phyloP scores from a whole-genome alignment of 2,888 invertebrate species.

The Uropetala carovei region DNA sequence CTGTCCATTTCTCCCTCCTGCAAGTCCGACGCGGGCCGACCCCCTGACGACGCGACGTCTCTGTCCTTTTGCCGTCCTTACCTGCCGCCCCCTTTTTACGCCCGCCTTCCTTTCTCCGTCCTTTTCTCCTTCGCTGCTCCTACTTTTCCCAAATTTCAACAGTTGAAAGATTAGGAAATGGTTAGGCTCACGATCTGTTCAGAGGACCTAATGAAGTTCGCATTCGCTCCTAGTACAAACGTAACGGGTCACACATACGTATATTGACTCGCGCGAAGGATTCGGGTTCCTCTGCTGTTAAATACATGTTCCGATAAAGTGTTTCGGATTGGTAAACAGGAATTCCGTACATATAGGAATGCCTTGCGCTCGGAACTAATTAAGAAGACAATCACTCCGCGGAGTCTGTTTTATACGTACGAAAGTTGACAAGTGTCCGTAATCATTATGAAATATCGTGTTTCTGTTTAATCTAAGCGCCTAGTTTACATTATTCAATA shows the following conservation, averaged over 20 bases:
- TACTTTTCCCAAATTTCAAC: conserved; percentile 30
- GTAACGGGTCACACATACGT: background rate
- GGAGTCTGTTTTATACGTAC: no score
- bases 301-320: background rate
- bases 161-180: background rate
- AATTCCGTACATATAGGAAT: no score
- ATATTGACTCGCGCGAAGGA: background rate
- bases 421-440: no score
- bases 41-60: conserved; percentile 1
- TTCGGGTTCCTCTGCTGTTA: background rate
- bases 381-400: no score
- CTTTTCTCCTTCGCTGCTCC: background rate
- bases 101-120: background rate
- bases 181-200: background rate
- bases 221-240: conserved; percentile 17
- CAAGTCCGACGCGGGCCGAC: conserved; percentile 11
- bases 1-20: background rate
- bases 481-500: no score
- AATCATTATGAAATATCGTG: no score
- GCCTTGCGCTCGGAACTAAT: no score
- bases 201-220: conserved; percentile 54
- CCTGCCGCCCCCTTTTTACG: background rate
- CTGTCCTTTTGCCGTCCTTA: background rate
- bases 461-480: no score
- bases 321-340: background rate